These are phyloP conservation scores for Branchinecta lynchi DNA, from an alignment of 1,140 invertebrate genomes.

Conservation along the genomic window DNA sequence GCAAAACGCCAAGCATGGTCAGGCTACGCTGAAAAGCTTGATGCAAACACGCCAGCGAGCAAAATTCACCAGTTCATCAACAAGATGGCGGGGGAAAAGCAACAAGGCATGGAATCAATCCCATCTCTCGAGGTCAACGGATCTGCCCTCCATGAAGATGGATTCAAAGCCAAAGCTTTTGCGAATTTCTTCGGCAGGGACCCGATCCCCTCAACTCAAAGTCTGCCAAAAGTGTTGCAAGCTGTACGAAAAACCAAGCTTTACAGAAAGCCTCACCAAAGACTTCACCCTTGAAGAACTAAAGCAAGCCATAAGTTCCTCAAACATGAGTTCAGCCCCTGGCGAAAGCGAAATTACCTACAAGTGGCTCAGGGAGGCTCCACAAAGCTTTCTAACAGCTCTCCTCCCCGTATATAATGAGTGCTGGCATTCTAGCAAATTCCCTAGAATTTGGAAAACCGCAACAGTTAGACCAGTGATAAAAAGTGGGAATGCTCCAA, in stretches of 20 bases:
- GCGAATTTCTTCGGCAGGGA: background rate
- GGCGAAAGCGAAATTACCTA: conserved; percentile 2
- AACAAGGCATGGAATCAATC: background rate
- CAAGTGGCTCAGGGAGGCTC: too few species aligned
- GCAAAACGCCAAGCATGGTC: background rate
- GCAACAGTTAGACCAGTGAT: too few species aligned
- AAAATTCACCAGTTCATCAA: background rate
- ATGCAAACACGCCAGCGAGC: background rate
- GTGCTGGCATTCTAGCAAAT: too few species aligned
- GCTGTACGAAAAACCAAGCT: background rate
- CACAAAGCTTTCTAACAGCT: too few species aligned
- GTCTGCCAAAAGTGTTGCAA: background rate
- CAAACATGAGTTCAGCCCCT: background rate
- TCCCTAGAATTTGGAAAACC: too few species aligned
- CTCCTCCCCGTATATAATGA: too few species aligned
- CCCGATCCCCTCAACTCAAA: background rate
- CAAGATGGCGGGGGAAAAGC: background rate
- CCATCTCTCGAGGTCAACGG: background rate
- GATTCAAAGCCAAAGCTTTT: background rate
- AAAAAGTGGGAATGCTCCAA: too few species aligned
- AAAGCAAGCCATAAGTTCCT: background rate
- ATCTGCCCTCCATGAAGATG: background rate
- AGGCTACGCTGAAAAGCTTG: background rate
- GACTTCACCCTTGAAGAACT: background rate
- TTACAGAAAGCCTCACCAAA: background rate